A percentile compares a stretch with the other conserved stretches of the same genome.
These are phyloP conservation scores for Pogonomyrmex barbatus DNA, from an alignment of 1,140 invertebrate species.

Conservation along the genomic window DNA sequence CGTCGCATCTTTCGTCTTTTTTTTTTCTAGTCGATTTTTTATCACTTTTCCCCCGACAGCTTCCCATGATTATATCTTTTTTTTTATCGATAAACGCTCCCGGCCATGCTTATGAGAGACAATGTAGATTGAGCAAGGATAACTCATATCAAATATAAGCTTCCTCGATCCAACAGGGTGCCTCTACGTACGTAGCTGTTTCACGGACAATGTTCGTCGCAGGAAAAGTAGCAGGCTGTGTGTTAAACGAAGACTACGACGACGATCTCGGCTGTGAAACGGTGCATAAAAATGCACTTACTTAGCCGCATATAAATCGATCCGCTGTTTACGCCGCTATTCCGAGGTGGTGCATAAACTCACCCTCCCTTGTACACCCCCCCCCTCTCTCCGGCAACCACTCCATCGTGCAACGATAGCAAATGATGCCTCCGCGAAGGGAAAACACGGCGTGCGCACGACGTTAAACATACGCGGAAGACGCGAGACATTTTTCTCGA, in stretches of 20 bases:
- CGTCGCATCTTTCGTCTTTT: background rate
- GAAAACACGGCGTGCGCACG: constrained; percentile 38
- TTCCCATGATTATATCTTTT: background rate
- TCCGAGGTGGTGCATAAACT: constrained; percentile 68
- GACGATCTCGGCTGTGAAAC: constrained; percentile 71
- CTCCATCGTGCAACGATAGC: constrained; percentile 29
- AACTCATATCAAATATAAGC: background rate
- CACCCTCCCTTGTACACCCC: background rate
- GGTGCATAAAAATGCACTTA: constrained; percentile 76
- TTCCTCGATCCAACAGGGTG: background rate
- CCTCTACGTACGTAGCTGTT: background rate
- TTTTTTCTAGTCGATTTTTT: background rate
- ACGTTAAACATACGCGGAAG: constrained; percentile 4
- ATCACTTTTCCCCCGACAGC: background rate
- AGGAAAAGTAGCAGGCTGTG: background rate
- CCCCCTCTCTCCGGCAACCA: background rate
- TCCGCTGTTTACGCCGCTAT: constrained; percentile 71
- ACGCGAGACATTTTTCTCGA: constrained; percentile 45
- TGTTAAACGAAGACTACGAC: constrained; percentile 70
- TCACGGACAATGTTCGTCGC: constrained; percentile 12
- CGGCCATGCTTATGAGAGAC: background rate
- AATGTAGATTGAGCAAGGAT: background rate
- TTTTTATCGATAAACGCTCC: background rate
- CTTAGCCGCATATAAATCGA: constrained; percentile 76
- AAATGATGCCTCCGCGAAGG: constrained; percentile 57